These are phyloP conservation scores for Pogoniulus pusillus DNA, from an alignment of 2,797 vertebrate genomes.

Conservation along the genomic window DNA sequence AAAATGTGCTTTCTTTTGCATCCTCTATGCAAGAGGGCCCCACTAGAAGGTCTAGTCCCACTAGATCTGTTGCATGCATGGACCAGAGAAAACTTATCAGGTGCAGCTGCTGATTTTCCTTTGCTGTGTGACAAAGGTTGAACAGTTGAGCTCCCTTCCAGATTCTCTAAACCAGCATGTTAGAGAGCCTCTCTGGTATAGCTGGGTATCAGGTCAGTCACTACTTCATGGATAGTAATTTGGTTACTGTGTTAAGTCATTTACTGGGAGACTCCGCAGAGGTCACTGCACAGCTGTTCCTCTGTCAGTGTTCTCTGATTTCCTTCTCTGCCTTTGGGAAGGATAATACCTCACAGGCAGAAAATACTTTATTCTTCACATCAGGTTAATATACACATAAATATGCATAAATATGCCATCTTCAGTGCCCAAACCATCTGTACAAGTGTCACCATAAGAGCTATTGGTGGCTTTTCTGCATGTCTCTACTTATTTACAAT, in stretches of 20 bases:
- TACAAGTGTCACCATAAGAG: not conserved
- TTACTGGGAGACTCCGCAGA: not conserved
- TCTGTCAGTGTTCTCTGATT: not conserved
- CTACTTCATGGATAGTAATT: not conserved
- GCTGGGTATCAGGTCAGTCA: not conserved
- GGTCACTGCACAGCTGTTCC: not conserved
- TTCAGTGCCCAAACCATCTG: slow-evolving; percentile 5
- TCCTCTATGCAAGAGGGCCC: not conserved
- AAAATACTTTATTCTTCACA: slow-evolving; percentile 21
- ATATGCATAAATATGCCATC: slow-evolving; percentile 25
- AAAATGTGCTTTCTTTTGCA: not conserved
- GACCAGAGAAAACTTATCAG: not conserved
- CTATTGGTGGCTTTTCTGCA: not conserved
- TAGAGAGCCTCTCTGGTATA: not conserved
- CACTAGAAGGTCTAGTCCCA: too few species aligned
- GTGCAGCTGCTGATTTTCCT: not conserved
- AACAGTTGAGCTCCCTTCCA: not conserved
- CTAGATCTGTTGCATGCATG: not conserved
- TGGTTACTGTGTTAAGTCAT: not conserved
- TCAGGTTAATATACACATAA: not conserved
- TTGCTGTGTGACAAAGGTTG: not conserved
- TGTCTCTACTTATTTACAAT: slow-evolving; percentile 8
- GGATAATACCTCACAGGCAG: not conserved
- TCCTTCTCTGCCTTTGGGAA: not conserved
- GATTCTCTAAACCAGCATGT: not conserved